Evolutionary conservation across 1,140 invertebrate genomes (phyloP).

Genomic region (Panagrolaimus sp.): DNA sequence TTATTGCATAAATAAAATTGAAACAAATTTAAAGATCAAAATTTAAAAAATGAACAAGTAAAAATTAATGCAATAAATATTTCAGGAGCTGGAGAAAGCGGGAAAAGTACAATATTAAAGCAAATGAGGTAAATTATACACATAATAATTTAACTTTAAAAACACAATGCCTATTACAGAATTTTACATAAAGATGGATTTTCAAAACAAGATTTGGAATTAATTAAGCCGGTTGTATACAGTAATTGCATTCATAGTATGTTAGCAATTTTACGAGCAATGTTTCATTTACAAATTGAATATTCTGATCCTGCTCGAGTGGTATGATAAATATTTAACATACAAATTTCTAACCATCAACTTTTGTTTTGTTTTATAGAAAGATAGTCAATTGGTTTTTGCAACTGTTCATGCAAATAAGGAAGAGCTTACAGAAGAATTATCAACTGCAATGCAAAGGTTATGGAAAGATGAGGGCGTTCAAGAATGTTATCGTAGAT

Average conservation of each 20-base stretch:
- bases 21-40: not conserved
- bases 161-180: conserved; percentile 28
- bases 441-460: conserved; percentile 56
- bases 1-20: too few relatives aligned
- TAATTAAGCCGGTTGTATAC: conserved; percentile 58
- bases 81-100: conserved; percentile 61
- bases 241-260: conserved; percentile 58
- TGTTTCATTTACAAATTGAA: conserved; percentile 59
- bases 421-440: conserved; percentile 57
- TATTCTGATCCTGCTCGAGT: conserved; percentile 54
- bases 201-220: conserved; percentile 54
- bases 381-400: conserved; percentile 55
- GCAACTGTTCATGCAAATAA: conserved; percentile 59
- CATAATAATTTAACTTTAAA: too few relatives aligned
- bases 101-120: conserved; percentile 63
- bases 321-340: conserved; percentile 35
- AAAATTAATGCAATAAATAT: not conserved
- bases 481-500: conserved; percentile 68
- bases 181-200: conserved; percentile 58
- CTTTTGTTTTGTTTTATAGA: conserved; percentile 39
- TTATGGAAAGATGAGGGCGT: conserved; percentile 67
- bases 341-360: conserved; percentile 9
- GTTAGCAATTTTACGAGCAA: conserved; percentile 56
- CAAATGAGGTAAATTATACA: conserved; percentile 59
- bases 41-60: too few relatives aligned